phyloP scores from a whole-genome alignment of 2,797 vertebrate genomes.

The Scomberomorus guttatus region DNA sequence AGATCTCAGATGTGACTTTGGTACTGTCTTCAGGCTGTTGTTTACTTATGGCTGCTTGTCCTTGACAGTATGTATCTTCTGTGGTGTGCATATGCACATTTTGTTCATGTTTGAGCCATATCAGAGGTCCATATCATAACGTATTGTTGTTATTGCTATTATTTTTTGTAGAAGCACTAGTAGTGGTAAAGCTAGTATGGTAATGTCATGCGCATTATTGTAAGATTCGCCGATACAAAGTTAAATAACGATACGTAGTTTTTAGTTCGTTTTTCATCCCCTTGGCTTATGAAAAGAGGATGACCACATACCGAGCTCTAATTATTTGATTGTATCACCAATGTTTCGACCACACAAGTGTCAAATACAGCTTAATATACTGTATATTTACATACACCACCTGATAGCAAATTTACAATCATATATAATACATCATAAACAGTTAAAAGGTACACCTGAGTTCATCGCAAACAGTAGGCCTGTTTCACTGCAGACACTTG shows the following conservation, averaged over 20 bases:
- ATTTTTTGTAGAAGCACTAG: not conserved
- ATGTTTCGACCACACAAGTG: not conserved
- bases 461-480: not conserved
- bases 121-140: not conserved
- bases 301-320: not conserved
- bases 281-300: not conserved
- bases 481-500: not conserved
- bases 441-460: not conserved
- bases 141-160: too few relatives aligned
- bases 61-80: slow-evolving; percentile 52
- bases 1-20: slow-evolving; percentile 54
- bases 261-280: too few relatives aligned
- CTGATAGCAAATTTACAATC: not conserved
- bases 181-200: not conserved
- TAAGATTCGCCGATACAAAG: not conserved
- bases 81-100: not conserved
- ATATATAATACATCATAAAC: not conserved
- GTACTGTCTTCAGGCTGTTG: slow-evolving; percentile 49
- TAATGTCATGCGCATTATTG: not conserved
- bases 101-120: not conserved
- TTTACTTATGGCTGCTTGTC: slow-evolving; percentile 51
- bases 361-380: not conserved
- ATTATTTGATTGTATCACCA: not conserved
- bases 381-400: too few relatives aligned
- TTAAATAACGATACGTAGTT: not conserved